Evolutionary conservation across 30 jellyfish, hydroid and myxozoan genomes (phyloP), one percentile per base, ranked within the genome.

Genomic region (Turritopsis rubra): DNA sequence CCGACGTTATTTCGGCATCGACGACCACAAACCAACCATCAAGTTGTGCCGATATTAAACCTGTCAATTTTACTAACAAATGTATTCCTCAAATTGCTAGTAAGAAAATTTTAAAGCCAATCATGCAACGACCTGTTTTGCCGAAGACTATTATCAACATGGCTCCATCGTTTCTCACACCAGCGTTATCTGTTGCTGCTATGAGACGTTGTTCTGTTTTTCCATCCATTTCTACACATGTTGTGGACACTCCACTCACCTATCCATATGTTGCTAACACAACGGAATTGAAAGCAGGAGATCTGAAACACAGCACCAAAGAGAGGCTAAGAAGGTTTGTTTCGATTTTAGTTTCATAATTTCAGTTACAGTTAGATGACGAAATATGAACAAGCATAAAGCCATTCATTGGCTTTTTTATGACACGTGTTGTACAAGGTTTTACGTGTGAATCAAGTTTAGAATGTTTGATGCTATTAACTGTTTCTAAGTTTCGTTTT

Each of bases 251-350:
- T 7, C 97, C 97, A 0, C 96, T 89, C 20, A 75, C 90, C 21
- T 85, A 73, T n/a, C 86, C 87, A 94, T 82, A 79, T 41, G 31
- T 90, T 41, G 74, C 97, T 1, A 53, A 80, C 72, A 66, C 87
- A 21, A 95, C 97, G 1, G 97, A 90, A 53, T 90, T 86, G 9
- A 66, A 41, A 41, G 9, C 60, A 13, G 13, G 9, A 41, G 60
- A 78, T 29, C 86, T 88, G 17, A 86, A 86, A 54, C 97, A 90
- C 60, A 90, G 97, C 77, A 86, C 74, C 74, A 90, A 90, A 53
- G 97, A 90, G 65, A 73, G 97, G 54, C 89, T 85, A 27, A 82
- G 97, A 73, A 90, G 97, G 97, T 90, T 54, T 80, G 54, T 75
- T 1, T 7, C 60, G 18, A n/a, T n/a, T n/a, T n/a, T n/a, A n/a